phyloP scores from a whole-genome alignment of 2,888 invertebrate species.

The Eubasilissa splendida region DNA sequence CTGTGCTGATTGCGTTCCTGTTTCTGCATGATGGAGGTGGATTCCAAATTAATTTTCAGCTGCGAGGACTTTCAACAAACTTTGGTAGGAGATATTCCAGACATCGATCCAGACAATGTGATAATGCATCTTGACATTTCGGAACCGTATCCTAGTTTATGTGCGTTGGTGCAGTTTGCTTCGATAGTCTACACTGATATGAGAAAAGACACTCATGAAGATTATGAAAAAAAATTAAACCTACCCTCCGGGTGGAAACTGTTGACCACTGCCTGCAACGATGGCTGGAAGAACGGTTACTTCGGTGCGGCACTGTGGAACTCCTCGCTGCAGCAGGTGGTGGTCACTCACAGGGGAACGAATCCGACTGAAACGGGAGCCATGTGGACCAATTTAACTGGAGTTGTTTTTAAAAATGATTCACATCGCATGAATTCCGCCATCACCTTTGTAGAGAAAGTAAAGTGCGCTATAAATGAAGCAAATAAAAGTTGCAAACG shows the following conservation, averaged over 20 bases:
- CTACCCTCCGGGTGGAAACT: not conserved
- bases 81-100: too few relatives aligned
- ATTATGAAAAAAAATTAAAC: too few relatives aligned
- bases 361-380: not conserved
- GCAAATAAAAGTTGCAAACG: not conserved
- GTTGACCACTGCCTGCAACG: not conserved
- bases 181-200: too few relatives aligned
- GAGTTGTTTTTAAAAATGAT: not conserved
- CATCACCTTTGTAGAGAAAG: not conserved
- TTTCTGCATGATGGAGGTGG: too few relatives aligned
- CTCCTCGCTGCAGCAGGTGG: not conserved
- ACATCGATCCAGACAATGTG: too few relatives aligned
- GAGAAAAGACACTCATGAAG: too few relatives aligned
- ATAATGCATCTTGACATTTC: too few relatives aligned
- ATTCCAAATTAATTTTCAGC: too few relatives aligned
- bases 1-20: too few relatives aligned
- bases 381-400: not conserved
- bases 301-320: not conserved
- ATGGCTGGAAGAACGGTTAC: not conserved
- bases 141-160: too few relatives aligned
- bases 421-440: not conserved
- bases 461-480: not conserved
- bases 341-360: not conserved
- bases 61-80: too few relatives aligned
- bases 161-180: too few relatives aligned